Evolutionary conservation across 92 coral and sea anemone genomes (phyloP).

Genomic region (Meandrina meandrites): DNA sequence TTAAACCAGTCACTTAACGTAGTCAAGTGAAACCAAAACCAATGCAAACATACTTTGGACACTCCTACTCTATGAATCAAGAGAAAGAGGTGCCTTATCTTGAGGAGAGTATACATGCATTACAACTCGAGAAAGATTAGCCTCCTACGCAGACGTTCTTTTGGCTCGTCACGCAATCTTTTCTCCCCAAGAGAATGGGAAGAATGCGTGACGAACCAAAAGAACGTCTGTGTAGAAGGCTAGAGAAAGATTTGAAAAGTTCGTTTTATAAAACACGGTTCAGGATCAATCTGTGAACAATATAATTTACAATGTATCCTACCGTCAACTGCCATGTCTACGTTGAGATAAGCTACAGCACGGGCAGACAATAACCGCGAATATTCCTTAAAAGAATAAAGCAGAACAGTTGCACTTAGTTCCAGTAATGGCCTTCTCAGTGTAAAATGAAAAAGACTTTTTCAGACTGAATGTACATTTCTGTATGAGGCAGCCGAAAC

Average conservation of each 20-base stretch:
- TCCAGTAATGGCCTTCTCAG: background rate
- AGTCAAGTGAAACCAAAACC: too few relatives aligned
- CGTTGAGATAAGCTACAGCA: conserved; percentile 81
- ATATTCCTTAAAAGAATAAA: conserved; percentile 56
- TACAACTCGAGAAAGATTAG: background rate
- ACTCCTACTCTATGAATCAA: too few relatives aligned
- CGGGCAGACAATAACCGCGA: conserved; percentile 72
- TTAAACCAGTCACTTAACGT: too few relatives aligned
- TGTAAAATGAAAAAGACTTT: background rate
- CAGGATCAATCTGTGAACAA: background rate
- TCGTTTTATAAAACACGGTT: background rate
- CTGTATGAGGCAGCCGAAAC: background rate
- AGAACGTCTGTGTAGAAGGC: too few relatives aligned
- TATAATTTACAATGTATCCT: background rate
- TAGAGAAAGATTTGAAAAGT: too few relatives aligned
- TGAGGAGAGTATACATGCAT: background rate
- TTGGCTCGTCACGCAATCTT: too few relatives aligned
- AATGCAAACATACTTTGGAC: too few relatives aligned
- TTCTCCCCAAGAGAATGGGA: too few relatives aligned
- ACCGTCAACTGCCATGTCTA: conserved; percentile 85
- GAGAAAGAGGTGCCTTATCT: background rate
- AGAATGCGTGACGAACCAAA: too few relatives aligned
- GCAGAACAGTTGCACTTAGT: background rate
- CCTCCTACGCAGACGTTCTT: too few relatives aligned
- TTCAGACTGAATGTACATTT: background rate